Evolutionary conservation across 2,113 vertebrate genomes (phyloP).

Genomic region (Lepus americanus): DNA sequence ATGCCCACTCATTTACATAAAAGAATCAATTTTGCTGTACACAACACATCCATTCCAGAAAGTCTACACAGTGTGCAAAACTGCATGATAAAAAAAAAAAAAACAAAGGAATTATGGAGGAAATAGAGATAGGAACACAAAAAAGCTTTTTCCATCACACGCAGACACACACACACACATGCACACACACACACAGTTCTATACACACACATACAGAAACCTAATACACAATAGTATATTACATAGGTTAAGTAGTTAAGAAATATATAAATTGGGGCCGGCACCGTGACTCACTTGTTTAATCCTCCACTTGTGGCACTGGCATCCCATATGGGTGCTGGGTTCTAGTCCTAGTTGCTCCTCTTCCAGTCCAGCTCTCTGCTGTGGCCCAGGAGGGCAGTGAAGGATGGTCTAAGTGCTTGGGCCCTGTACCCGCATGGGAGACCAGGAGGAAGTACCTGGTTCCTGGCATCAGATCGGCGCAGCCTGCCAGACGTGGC

Average conservation of each 20-base stretch:
- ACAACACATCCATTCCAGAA: neutral
- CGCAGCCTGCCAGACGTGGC: too few species aligned
- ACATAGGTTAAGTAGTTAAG: neutral
- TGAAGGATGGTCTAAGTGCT: too few species aligned
- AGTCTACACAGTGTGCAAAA: slow-evolving; percentile 30
- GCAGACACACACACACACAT: too few species aligned
- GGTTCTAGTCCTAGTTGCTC: too few species aligned
- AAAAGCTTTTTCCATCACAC: neutral
- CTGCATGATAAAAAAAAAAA: neutral
- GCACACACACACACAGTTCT: neutral
- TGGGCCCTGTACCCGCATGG: too few species aligned
- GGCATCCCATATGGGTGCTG: too few species aligned
- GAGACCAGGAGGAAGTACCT: too few species aligned
- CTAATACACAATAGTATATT: slow-evolving; percentile 42
- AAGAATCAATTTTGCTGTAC: slow-evolving; percentile 29
- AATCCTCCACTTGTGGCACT: too few species aligned
- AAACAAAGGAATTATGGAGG: neutral
- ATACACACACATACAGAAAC: neutral
- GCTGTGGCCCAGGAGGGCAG: too few species aligned
- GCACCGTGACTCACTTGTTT: too few species aligned
- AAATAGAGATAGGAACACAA: neutral
- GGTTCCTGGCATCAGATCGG: too few species aligned
- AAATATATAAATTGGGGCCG: neutral
- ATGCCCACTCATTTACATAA: neutral
- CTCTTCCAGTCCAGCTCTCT: too few species aligned